Conservation (phyloP, 2,113 vertebrate genomes). For the Varanus salvator region DNA sequence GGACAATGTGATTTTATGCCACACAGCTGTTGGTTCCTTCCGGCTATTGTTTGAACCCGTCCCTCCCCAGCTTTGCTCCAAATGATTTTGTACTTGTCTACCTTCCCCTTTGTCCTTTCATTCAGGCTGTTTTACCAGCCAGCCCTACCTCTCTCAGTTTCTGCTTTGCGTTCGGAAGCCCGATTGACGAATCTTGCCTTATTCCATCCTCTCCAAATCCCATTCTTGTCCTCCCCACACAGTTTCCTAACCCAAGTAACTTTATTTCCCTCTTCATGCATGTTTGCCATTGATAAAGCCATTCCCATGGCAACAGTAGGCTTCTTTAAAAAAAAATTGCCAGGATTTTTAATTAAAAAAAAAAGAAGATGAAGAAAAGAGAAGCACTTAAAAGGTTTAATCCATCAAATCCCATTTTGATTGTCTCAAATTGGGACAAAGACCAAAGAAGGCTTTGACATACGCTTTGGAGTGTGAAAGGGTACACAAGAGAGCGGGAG, state of each 20-base stretch:
- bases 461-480: neutral
- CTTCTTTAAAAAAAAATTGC: neutral
- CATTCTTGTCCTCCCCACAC: neutral
- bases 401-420: conserved; percentile 15
- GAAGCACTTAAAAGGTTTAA: neutral
- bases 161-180: neutral
- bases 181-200: neutral
- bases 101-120: neutral
- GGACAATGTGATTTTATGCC: no score
- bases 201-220: neutral
- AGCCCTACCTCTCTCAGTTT: neutral
- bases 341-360: neutral
- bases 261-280: neutral
- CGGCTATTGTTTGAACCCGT: no score
- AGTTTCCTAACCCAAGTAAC: neutral
- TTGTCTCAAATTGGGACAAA: neutral
- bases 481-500: neutral
- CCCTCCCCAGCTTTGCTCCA: neutral
- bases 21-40: neutral
- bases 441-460: neutral
- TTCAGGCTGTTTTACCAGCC: neutral
- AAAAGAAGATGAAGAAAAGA: neutral
- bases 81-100: neutral
- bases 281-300: conserved; percentile 36
- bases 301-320: conserved; percentile 9